These are phyloP conservation scores for Latrodectus geometricus DNA, from an alignment of 1,140 invertebrate species.

Conservation along the genomic window DNA sequence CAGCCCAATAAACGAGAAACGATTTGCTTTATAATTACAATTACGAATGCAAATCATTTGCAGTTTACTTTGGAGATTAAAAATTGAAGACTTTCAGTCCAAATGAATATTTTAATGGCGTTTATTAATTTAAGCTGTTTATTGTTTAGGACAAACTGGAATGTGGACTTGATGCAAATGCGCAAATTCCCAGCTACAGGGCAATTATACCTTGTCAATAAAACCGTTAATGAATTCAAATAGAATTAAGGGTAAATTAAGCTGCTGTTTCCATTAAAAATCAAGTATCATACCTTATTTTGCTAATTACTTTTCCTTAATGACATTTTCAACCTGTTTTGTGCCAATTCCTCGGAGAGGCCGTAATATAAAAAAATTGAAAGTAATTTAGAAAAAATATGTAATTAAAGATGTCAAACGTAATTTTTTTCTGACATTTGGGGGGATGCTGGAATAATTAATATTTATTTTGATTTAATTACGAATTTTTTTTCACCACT, in stretches of 20 bases:
- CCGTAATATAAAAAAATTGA: no score
- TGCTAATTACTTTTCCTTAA: neutral
- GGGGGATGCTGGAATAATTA: no score
- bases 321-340: neutral
- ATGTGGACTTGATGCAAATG: neutral
- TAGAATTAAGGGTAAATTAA: neutral
- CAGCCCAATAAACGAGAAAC: neutral
- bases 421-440: no score
- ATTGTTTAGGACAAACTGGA: neutral
- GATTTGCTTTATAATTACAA: neutral
- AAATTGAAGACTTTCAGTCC: neutral
- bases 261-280: neutral
- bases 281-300: neutral
- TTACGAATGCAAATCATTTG: neutral
- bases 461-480: no score
- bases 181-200: neutral
- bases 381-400: no score
- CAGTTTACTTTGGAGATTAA: neutral
- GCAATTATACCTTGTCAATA: neutral
- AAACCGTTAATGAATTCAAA: neutral
- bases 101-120: neutral
- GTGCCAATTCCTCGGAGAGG: no score
- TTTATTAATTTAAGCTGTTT: constrained; percentile 1
- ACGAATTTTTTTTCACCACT: no score
- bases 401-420: no score